Evolutionary conservation across 23 tunicate genomes (phyloP), one percentile per base, ranked within the genome.

Genomic region (Phallusia fumigata): DNA sequence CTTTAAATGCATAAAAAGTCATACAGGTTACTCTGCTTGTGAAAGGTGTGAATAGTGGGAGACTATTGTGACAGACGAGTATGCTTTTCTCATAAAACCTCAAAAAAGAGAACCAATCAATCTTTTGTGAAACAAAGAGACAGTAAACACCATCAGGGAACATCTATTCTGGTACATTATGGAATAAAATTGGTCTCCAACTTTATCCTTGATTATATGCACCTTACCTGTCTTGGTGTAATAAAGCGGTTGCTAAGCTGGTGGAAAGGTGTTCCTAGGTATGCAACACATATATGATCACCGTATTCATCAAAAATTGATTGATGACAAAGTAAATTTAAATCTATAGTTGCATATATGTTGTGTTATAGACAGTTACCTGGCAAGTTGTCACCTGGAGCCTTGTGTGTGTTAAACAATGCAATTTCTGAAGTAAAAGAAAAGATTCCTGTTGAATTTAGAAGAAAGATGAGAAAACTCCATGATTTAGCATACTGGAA

Each of bases 261-360:
- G 75, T 84, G 87, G 87, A 84, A 84, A 76, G 81, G 87, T 11
- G 87, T 76, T n/a, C n/a, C n/a, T n/a, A n/a, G n/a, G n/a, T n/a
- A n/a, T n/a, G n/a, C n/a, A n/a, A n/a, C n/a, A n/a, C n/a, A n/a
- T n/a, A n/a, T n/a, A n/a, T n/a, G n/a, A n/a, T n/a, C n/a, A n/a
- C n/a, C n/a, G n/a, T n/a, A n/a, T n/a, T n/a, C n/a, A n/a, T n/a
- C n/a, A 51, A 51, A 51, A 51, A 15, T 51, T 51, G 18, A 51
- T 51, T 51, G 15, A 15, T 51, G 58, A 18, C 58, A 51, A 51
- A 13, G 58, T 51, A 13, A 13, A n/a, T n/a, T n/a, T n/a, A n/a
- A n/a, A n/a, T n/a, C n/a, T n/a, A 40, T 40, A 40, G 47, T 40
- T 40, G 10, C 10, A 40, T 40, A 40, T 40, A 24, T 58, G 26